Evolutionary conservation across 1,140 invertebrate genomes (phyloP).

Genomic region (Temnothorax nylanderi): DNA sequence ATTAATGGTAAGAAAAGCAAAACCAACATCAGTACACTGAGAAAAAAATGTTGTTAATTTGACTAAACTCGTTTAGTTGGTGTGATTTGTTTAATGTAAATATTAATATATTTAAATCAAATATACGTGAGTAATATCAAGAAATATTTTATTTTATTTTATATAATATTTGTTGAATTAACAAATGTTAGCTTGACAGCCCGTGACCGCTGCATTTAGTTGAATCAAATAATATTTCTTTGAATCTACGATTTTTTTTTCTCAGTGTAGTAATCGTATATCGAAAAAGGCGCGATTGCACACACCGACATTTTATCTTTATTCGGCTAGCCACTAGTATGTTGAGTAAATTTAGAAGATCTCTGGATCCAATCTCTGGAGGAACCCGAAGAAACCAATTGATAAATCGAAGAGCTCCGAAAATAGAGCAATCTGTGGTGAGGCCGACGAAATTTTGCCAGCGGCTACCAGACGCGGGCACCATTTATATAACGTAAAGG

Average conservation of each 20-base stretch:
- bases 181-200: too few species aligned
- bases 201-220: too few species aligned
- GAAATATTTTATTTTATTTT: too few species aligned
- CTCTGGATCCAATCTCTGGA: conserved; percentile 29
- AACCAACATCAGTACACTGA: conserved; percentile 9
- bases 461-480: conserved; percentile 74
- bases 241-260: too few species aligned
- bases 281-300: neutral
- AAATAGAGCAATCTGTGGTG: conserved; percentile 71
- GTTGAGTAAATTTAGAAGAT: conserved; percentile 44
- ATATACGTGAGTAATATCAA: too few species aligned
- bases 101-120: too few species aligned
- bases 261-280: neutral
- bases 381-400: conserved; percentile 73
- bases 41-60: too few species aligned
- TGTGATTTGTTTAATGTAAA: too few species aligned
- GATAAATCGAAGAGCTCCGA: conserved; percentile 77
- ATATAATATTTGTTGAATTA: too few species aligned
- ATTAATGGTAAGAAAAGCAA: neutral
- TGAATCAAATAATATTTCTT: too few species aligned
- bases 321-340: neutral
- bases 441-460: conserved; percentile 63
- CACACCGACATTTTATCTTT: conserved; percentile 19
- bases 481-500: conserved; percentile 82
- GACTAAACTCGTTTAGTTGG: too few species aligned